Base-by-base conservation (phyloP, 2,113 vertebrate genomes). In the Orthochromis indermauri region DNA sequence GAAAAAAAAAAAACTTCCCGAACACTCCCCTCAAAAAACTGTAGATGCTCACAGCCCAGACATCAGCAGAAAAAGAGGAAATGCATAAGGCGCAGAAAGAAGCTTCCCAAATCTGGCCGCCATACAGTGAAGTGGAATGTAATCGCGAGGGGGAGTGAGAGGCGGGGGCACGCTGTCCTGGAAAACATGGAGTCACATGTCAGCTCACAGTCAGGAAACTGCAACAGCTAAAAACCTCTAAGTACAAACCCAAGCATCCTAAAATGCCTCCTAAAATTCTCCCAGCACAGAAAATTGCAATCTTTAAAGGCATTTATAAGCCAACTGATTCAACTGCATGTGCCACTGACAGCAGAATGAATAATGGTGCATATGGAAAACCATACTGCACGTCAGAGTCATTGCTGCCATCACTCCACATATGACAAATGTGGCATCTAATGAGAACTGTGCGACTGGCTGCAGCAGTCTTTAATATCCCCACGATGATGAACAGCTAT, bases 21-120 rank as follows among this genome's bases (percentile, higher is more conserved):
- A 49, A 42, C 55, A 6, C 57, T 63, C 49, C 7, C 10, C 13
- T 35, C 2, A 19, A 42, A 68, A 85, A 68, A 82, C 10, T 14
- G 26, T 21, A 86, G 53, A 57, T 2, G 7, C 78, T 84, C 19
- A 71, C 79, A 88, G 86, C 12, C 87, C 90, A 94, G 92, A 91
- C 92, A 81, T 85, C 79, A 93, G 93, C 91, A 90, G 88, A 93
- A 92, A 87, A 76, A 88, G 89, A 95, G 93, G 93, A 96, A 94
- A 94, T 88, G 86, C 90, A 54, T 81, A 45, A 83, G 66, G 90
- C 21, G 81, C 73, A 54, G 90, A 83, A 54, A 92, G 88, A 85
- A 89, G 90, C 90, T 88, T 93, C 92, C 93, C 83, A 92, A 93
- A 94, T 90, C 90, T 94, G 94, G 91, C 86, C 71, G 26, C 86